Evolutionary conservation across 1,140 invertebrate species (phyloP).

Genomic region (Heliconius nattereri): DNA sequence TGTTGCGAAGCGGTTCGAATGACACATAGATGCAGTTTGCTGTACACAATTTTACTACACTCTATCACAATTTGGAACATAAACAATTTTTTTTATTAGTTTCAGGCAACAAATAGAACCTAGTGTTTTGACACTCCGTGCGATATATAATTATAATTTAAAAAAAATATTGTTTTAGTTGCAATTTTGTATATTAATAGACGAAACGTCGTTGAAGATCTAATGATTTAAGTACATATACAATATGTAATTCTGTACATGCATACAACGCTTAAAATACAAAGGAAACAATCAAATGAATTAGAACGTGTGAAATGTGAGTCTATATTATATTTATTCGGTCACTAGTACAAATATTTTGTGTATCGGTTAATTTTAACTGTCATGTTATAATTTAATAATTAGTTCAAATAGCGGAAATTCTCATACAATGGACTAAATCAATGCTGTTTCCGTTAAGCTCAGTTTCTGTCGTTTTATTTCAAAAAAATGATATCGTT

Average conservation of each 20-base stretch:
- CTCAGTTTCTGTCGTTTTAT: not conserved
- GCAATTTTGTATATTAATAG: not conserved
- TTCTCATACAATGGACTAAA: not conserved
- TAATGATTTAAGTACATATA: not conserved
- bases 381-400: not conserved
- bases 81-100: too few species aligned
- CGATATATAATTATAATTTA: too few species aligned
- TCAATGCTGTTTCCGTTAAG: not conserved
- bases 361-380: not conserved
- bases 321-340: not conserved
- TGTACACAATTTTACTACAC: too few species aligned
- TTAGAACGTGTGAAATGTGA: slow-evolving; percentile 21
- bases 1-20: too few species aligned
- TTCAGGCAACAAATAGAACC: too few species aligned
- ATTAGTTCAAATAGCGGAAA: not conserved
- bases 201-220: not conserved
- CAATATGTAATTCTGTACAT: not conserved
- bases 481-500: too few species aligned
- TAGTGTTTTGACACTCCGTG: too few species aligned
- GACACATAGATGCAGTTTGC: not conserved
- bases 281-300: slow-evolving; percentile 20
- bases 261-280: not conserved
- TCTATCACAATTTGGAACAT: too few species aligned
- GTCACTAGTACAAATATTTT: not conserved
- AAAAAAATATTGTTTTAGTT: too few species aligned